These are phyloP conservation scores for Athalia circularis DNA, from an alignment of 2,888 invertebrate species.

Conservation along the genomic window DNA sequence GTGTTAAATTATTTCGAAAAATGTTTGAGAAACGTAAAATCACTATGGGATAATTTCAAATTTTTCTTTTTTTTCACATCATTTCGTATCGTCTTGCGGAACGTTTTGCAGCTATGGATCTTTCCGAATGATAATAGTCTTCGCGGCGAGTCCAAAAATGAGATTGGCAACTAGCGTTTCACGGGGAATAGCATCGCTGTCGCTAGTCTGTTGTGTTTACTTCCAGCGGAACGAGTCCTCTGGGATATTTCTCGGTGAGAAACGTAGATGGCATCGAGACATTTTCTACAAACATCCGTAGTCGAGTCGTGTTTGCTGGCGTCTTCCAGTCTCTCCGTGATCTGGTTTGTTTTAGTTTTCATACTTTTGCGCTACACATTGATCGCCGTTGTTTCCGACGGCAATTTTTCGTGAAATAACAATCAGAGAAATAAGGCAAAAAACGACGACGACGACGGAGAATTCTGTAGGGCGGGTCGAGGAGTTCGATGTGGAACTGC, in stretches of 20 bases:
- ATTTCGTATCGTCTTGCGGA: background rate
- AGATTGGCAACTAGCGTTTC: slow-evolving; percentile 40
- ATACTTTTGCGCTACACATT: background rate
- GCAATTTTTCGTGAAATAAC: slow-evolving; percentile 21
- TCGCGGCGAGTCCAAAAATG: slow-evolving; percentile 17
- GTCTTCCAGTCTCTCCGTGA: background rate
- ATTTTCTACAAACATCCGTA: slow-evolving; percentile 20
- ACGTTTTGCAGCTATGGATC: background rate
- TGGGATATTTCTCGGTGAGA: slow-evolving; percentile 17
- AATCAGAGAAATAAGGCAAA: slow-evolving; percentile 20
- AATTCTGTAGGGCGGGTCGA: background rate
- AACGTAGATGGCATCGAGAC: slow-evolving; percentile 32
- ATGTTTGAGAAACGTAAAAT: too few species aligned
- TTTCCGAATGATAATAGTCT: slow-evolving; percentile 20
- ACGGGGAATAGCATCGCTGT: slow-evolving; percentile 16
- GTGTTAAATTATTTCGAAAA: too few species aligned
- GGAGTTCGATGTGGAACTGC: background rate
- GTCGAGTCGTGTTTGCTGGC: background rate
- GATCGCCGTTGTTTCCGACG: background rate
- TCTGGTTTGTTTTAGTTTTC: background rate
- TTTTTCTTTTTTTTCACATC: background rate
- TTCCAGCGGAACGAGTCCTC: slow-evolving; percentile 35
- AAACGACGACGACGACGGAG: background rate
- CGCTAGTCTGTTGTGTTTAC: slow-evolving; percentile 13
- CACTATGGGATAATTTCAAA: background rate